Evolutionary conservation across 2,797 vertebrate species (phyloP).

Genomic region (Dendrocincla tyrannina): DNA sequence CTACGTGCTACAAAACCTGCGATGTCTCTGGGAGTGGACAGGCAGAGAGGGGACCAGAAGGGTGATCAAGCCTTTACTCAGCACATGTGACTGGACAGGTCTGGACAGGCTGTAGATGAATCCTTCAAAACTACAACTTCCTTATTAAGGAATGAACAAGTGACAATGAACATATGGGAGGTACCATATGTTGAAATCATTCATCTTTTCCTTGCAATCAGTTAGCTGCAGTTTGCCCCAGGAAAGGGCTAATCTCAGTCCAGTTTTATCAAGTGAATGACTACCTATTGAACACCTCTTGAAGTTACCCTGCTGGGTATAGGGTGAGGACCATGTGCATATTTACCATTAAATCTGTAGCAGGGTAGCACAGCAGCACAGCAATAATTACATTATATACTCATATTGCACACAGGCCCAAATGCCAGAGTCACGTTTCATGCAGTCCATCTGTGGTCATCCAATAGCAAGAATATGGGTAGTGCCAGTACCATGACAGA

Average conservation of each 20-base stretch:
- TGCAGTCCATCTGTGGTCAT: not conserved
- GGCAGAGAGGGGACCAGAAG: not conserved
- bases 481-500: not conserved
- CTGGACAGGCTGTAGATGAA: not conserved
- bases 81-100: not conserved
- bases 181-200: accelerated
- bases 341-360: not conserved
- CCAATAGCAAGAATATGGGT: not conserved
- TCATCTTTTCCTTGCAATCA: not conserved
- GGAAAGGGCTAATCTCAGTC: not conserved
- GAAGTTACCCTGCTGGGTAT: not conserved
- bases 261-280: not conserved
- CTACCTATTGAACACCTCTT: not conserved
- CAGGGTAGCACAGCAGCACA: not conserved
- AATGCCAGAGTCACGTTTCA: not conserved
- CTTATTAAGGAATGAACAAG: not conserved
- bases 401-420: not conserved
- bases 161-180: not conserved
- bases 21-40: not conserved
- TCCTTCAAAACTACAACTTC: not conserved
- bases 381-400: not conserved
- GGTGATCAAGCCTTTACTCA: not conserved
- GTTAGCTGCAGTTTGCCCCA: not conserved
- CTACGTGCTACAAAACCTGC: not conserved
- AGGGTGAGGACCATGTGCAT: not conserved